phyloP scores from a whole-genome alignment of 2,888 invertebrate species.

The Hypselothyrea guttata region DNA sequence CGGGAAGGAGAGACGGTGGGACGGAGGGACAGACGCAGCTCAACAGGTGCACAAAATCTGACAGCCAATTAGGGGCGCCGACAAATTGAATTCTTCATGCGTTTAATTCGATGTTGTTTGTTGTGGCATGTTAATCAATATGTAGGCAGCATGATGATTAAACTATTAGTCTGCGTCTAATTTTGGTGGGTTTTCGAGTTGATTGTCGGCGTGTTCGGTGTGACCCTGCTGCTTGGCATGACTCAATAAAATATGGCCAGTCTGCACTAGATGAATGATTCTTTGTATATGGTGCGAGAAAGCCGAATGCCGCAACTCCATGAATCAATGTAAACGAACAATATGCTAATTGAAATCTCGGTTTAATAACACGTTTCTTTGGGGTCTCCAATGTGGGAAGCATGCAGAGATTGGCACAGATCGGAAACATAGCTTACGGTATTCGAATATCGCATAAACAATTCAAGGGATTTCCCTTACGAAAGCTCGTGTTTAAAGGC shows the following conservation, averaged over 20 bases:
- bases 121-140: conserved; percentile 24
- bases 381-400: no score
- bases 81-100: conserved; percentile 38
- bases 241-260: conserved; percentile 13
- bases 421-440: no score
- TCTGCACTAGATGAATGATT: not conserved
- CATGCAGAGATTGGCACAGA: no score
- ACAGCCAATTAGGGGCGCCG: conserved; percentile 44
- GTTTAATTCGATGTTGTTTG: conserved; percentile 18
- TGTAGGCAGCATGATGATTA: conserved; percentile 25
- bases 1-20: not conserved
- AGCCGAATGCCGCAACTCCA: conserved; percentile 5
- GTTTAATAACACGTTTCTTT: no score
- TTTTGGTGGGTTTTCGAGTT: conserved; percentile 20
- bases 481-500: no score
- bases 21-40: not conserved
- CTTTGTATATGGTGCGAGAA: conserved; percentile 5
- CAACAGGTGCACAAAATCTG: conserved; percentile 28
- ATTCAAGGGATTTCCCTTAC: no score
- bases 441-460: no score
- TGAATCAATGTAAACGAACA: no score
- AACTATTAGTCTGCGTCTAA: conserved; percentile 14
- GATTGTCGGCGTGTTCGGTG: conserved; percentile 2
- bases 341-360: no score
- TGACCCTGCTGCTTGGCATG: conserved; percentile 17